Conservation (phyloP, 2,888 invertebrate genomes). For the Brachyopa scutellaris region DNA sequence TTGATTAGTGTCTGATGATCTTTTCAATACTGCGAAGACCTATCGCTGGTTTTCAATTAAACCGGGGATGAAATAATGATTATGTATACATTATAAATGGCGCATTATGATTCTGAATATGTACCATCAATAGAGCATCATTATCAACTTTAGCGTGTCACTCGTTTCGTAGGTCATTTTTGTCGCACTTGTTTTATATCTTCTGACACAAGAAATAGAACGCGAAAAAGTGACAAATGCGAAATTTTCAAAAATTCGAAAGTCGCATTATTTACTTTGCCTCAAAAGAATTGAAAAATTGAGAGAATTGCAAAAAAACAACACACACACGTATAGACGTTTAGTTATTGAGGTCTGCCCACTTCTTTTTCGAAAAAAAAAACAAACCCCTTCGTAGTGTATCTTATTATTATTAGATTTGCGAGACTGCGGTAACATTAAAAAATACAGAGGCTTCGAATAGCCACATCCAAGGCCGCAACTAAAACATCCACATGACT, state of each 20-base stretch:
- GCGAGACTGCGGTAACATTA: slow-evolving; percentile 1
- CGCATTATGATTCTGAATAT: no score
- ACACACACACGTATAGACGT: slow-evolving; percentile 23
- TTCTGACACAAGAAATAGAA: no score
- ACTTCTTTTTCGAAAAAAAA: not conserved
- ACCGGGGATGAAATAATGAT: no score
- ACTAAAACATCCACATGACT: slow-evolving; percentile 29
- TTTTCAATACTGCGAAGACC: no score
- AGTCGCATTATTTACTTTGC: slow-evolving; percentile 6
- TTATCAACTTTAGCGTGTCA: no score
- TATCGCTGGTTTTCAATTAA: no score
- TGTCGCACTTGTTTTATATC: no score
- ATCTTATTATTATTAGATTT: slow-evolving; percentile 34
- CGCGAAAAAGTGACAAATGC: no score
- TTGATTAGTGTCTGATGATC: not conserved
- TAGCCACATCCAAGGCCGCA: slow-evolving; percentile 38
- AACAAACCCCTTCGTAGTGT: slow-evolving; percentile 3
- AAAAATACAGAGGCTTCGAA: slow-evolving; percentile 14
- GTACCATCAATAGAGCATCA: no score
- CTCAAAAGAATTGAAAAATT: not conserved
- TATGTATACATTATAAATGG: no score
- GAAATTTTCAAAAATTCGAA: slow-evolving; percentile 37
- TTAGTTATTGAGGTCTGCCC: not conserved
- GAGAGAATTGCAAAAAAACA: not conserved
- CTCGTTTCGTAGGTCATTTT: no score